Percentiles rank a stretch among this genome's conserved stretches.
Conservation (phyloP, 2,797 vertebrate species). For the Catamblyrhynchus diadema region DNA sequence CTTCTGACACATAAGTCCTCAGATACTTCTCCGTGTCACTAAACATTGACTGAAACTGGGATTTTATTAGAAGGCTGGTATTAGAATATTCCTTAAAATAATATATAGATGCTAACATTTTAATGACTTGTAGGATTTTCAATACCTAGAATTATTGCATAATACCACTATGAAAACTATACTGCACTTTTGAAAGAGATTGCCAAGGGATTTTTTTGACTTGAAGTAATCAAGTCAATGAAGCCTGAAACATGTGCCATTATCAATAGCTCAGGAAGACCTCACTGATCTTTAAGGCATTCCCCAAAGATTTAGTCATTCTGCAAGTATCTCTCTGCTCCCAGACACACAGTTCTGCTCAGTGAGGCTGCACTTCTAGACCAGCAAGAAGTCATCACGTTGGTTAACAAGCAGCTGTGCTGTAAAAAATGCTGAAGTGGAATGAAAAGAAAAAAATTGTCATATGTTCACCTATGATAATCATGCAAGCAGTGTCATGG, state of each 20-base stretch:
- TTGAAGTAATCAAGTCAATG: background rate
- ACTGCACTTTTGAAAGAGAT: background rate
- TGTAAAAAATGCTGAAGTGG: background rate
- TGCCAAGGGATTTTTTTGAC: background rate
- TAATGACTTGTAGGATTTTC: background rate
- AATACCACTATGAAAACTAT: background rate
- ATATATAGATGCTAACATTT: background rate
- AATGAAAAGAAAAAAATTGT: background rate
- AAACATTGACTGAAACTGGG: background rate
- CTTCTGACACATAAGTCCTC: background rate
- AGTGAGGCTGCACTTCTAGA: background rate
- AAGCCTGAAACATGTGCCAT: background rate
- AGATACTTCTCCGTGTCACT: accelerated
- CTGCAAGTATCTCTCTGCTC: background rate
- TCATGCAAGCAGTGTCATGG: background rate
- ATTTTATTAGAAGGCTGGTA: background rate
- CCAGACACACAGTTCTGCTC: background rate
- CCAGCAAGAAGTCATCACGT: background rate
- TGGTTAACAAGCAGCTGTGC: background rate
- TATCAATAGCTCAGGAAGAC: background rate
- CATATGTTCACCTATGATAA: background rate
- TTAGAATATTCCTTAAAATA: background rate
- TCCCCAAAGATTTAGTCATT: background rate
- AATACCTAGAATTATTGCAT: background rate
- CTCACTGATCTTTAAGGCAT: background rate